These are phyloP conservation scores for Microcebus tavaratra DNA, from an alignment of 2,113 vertebrate species.

Conservation along the genomic window DNA sequence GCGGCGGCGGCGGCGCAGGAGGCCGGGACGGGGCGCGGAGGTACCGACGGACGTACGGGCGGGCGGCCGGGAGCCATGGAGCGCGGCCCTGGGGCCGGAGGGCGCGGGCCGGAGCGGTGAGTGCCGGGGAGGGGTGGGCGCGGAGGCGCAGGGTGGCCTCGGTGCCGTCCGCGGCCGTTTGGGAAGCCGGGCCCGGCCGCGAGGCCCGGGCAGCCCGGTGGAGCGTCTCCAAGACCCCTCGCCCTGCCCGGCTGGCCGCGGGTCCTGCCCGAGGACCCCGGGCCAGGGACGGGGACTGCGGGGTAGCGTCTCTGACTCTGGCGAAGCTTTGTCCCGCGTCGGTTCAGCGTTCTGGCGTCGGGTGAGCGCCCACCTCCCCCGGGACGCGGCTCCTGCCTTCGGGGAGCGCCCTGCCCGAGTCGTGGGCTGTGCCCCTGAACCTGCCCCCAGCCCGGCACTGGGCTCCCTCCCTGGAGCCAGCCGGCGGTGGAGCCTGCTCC, in stretches of 20 bases:
- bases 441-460: neutral
- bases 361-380: neutral
- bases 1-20: conserved; percentile 30
- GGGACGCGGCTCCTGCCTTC: neutral
- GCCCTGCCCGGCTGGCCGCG: neutral
- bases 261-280: too few relatives aligned
- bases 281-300: neutral
- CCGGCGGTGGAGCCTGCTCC: too few relatives aligned
- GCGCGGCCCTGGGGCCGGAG: conserved; percentile 58
- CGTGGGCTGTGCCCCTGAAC: neutral
- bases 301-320: neutral
- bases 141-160: neutral
- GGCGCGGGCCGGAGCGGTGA: conserved; percentile 65
- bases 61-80: conserved; percentile 71
- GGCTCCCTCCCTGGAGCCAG: neutral
- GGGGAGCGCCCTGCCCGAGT: neutral
- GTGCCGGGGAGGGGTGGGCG: neutral
- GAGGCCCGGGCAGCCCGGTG: neutral
- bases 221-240: neutral
- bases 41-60: conserved; percentile 31
- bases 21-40: neutral
- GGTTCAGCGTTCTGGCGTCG: neutral
- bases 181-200: neutral
- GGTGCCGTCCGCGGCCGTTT: neutral
- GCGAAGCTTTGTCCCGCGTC: neutral